phyloP scores from a whole-genome alignment of 2,797 vertebrate genomes.

The Syncerus caffer region DNA sequence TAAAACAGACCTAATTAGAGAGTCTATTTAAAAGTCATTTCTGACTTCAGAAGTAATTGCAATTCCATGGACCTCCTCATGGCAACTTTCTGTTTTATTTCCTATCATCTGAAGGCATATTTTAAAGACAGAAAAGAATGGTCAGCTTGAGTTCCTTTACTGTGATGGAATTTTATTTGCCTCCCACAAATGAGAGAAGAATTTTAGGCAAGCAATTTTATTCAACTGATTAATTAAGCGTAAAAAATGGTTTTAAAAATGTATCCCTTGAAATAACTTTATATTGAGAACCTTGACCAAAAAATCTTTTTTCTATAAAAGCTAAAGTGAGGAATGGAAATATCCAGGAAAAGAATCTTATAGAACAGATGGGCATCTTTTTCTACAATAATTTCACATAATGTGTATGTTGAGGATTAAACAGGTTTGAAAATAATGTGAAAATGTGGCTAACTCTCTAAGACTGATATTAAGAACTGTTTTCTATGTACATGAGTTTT shows the following conservation, averaged over 20 bases:
- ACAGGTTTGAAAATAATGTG: background rate
- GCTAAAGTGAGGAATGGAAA: conserved; percentile 25
- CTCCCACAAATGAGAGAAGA: conserved; percentile 25
- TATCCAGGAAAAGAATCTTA: background rate
- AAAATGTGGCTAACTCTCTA: background rate
- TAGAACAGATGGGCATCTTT: background rate
- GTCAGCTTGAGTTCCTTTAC: background rate
- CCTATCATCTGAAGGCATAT: conserved; percentile 12
- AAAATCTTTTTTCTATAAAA: conserved; percentile 32
- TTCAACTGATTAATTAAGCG: conserved; percentile 25
- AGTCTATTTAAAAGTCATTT: conserved; percentile 54
- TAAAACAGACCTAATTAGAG: conserved; percentile 54
- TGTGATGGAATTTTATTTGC: conserved; percentile 13
- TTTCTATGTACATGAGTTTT: background rate
- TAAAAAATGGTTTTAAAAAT: conserved; percentile 47
- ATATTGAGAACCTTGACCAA: conserved; percentile 25
- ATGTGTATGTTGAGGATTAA: background rate
- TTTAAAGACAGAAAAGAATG: conserved; percentile 16
- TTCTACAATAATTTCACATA: background rate
- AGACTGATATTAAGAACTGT: conserved; percentile 25
- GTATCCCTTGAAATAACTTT: conserved; percentile 47
- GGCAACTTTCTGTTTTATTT: conserved; percentile 45
- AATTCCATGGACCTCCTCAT: conserved; percentile 50
- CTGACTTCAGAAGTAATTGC: conserved; percentile 50
- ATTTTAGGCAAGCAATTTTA: conserved; percentile 17